Conservation (phyloP, 2,888 invertebrate species). For the Biston betularia region DNA sequence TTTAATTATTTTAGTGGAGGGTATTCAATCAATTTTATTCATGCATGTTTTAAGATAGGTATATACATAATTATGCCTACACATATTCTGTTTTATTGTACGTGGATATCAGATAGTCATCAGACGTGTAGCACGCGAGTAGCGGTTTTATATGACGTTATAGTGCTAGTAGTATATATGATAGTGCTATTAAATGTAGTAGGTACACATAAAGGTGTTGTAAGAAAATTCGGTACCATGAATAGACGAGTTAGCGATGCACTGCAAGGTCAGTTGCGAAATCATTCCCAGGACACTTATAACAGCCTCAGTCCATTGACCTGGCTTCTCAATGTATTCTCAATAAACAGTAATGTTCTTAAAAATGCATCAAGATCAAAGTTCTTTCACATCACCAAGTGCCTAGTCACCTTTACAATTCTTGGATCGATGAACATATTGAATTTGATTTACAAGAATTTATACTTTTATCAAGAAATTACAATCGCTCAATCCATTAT, state of each 20-base stretch:
- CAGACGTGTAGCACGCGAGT: not conserved
- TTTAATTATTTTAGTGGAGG: not conserved
- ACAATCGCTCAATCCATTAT: constrained; percentile 58
- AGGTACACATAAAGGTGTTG: no score
- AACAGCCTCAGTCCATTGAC: constrained; percentile 54
- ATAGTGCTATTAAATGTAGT: no score
- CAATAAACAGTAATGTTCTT: constrained; percentile 53
- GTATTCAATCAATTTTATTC: constrained; percentile 5
- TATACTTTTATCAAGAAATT: constrained; percentile 47
- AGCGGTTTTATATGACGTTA: constrained; percentile 1
- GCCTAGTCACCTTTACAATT: constrained; percentile 28
- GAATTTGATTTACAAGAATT: constrained; percentile 62
- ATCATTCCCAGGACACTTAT: constrained; percentile 33
- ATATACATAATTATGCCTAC: not conserved
- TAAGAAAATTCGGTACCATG: not conserved
- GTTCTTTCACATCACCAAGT: constrained; percentile 20
- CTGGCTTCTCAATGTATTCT: constrained; percentile 61
- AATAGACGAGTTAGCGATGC: constrained; percentile 12
- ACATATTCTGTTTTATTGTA: not conserved
- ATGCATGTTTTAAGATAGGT: constrained; percentile 2
- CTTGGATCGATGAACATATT: constrained; percentile 53
- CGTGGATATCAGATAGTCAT: constrained; percentile 1
- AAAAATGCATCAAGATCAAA: constrained; percentile 24
- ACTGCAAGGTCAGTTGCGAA: constrained; percentile 17
- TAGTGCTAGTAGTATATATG: not conserved